These are phyloP conservation scores for Perodicticus potto DNA, from an alignment of 2,797 vertebrate genomes.

Conservation along the genomic window DNA sequence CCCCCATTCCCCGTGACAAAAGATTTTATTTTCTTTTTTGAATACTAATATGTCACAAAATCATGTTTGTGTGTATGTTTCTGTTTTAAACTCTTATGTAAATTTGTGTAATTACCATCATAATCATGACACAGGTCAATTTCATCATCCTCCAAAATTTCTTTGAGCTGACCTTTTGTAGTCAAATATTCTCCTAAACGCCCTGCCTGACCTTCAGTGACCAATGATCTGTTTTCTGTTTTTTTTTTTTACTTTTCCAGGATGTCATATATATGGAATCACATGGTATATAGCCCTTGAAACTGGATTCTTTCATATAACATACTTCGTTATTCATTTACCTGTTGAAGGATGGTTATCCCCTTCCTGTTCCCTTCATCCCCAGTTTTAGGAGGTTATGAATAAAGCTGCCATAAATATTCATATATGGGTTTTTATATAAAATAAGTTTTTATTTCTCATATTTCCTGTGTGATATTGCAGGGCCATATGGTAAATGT, in stretches of 20 bases:
- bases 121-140: neutral
- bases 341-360: neutral
- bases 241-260: neutral
- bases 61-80: neutral
- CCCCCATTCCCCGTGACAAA: no score
- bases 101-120: neutral
- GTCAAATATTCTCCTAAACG: neutral
- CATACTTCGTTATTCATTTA: neutral
- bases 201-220: neutral
- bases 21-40: neutral
- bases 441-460: slow-evolving; percentile 6
- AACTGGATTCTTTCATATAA: neutral
- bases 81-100: neutral
- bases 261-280: neutral
- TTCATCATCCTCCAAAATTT: neutral
- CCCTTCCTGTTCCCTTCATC: neutral
- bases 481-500: neutral
- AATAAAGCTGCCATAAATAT: neutral
- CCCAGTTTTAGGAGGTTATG: neutral
- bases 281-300: neutral
- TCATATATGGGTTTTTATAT: neutral
- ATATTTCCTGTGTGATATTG: neutral
- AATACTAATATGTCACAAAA: neutral
- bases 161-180: neutral
- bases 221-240: neutral